phyloP scores from a whole-genome alignment of 2,113 vertebrate species.

The Orcinus orca region DNA sequence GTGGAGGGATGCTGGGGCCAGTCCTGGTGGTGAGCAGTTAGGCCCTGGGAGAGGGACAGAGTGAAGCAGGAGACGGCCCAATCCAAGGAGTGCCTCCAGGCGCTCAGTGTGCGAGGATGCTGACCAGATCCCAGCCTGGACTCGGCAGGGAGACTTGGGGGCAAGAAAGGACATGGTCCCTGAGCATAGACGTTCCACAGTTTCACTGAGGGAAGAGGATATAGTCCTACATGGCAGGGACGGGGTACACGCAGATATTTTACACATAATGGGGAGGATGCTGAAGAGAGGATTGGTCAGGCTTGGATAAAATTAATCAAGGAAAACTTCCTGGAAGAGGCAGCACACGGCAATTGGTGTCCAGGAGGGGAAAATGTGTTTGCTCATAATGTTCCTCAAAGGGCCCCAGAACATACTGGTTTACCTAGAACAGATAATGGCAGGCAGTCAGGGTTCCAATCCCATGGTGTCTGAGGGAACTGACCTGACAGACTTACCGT shows the following conservation, averaged over 20 bases:
- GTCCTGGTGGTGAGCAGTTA: neutral
- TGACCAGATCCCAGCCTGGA: neutral
- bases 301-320: neutral
- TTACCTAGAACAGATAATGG: neutral
- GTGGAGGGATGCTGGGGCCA: neutral
- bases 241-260: neutral
- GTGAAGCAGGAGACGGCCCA: neutral
- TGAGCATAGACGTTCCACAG: neutral
- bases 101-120: fast-evolving
- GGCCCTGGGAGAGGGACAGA: neutral
- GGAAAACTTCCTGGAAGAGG: neutral
- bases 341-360: neutral
- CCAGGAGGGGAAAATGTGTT: neutral
- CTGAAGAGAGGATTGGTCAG: neutral
- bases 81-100: neutral
- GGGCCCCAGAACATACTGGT: neutral
- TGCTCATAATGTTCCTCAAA: neutral
- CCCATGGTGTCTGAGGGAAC: neutral
- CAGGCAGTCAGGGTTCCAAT: neutral
- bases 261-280: neutral
- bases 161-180: neutral
- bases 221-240: neutral
- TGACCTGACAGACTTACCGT: fast-evolving
- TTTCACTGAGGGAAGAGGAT: neutral
- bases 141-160: neutral